A percentile compares a stretch with the other conserved stretches of the same genome.
phyloP scores from a whole-genome alignment of 2,113 vertebrate genomes.

The Rhinoptilus africanus region DNA sequence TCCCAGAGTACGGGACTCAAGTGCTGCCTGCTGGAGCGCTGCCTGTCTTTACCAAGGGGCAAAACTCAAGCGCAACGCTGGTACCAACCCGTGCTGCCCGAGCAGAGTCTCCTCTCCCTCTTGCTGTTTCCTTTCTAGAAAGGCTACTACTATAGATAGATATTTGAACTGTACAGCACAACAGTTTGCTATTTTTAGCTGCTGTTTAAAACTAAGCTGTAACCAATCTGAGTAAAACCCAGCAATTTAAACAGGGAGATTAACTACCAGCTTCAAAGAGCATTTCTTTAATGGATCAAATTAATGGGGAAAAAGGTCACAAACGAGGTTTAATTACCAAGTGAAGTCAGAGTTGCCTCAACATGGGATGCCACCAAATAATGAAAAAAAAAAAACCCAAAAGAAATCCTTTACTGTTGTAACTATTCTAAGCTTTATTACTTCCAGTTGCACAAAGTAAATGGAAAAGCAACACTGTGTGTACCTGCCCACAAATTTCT shows the following conservation, averaged over 20 bases:
- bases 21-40: neutral
- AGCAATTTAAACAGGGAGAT: slow-evolving; percentile 55
- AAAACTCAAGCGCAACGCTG: neutral
- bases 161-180: slow-evolving; percentile 37
- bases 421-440: neutral
- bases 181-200: slow-evolving; percentile 48
- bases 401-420: neutral
- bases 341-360: slow-evolving; percentile 49
- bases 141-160: slow-evolving; percentile 40
- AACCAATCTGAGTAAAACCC: slow-evolving; percentile 56
- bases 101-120: neutral
- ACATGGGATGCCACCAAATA: neutral
- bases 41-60: neutral
- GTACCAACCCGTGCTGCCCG: neutral
- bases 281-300: slow-evolving; percentile 42
- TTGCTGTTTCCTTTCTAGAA: slow-evolving; percentile 40
- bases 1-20: neutral
- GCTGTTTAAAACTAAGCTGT: slow-evolving; percentile 58
- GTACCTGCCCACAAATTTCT: neutral
- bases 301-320: slow-evolving; percentile 55
- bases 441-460: neutral
- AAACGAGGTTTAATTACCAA: slow-evolving; percentile 50
- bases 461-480: neutral
- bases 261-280: slow-evolving; percentile 55
- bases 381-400: neutral